A percentile compares a stretch with the other conserved stretches of the same genome.
Evolutionary conservation across 2,888 invertebrate species (phyloP).

Genomic region (Pheosia gnoma): DNA sequence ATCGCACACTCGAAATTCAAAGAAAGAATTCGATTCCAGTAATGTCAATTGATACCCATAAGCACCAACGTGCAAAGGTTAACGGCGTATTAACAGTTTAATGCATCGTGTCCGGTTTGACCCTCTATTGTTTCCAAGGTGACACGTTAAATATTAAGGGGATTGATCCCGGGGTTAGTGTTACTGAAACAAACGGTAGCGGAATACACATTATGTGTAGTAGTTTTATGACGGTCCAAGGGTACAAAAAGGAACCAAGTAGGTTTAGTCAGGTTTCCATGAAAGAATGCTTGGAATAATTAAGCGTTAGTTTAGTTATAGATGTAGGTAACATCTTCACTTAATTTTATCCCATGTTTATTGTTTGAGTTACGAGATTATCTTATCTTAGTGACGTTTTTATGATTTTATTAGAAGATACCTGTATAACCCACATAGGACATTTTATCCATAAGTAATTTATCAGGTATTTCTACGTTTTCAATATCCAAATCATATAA

Average conservation of each 20-base stretch:
- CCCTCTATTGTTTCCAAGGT: conserved; percentile 54
- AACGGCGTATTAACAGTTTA: conserved; percentile 58
- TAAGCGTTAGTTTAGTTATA: conserved; percentile 11
- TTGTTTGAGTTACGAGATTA: no score
- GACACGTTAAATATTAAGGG: conserved; percentile 44
- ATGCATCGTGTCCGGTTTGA: conserved; percentile 50
- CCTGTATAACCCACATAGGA: no score
- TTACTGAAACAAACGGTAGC: conserved; percentile 18
- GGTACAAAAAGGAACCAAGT: not conserved
- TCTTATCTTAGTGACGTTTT: no score
- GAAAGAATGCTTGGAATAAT: conserved; percentile 13
- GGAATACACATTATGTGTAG: conserved; percentile 27
- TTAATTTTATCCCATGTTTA: no score
- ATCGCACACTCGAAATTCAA: not conserved
- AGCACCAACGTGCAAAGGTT: conserved; percentile 53
- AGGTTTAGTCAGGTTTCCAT: conserved; percentile 4
- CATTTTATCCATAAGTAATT: no score
- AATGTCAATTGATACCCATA: conserved; percentile 44
- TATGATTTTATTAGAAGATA: no score
- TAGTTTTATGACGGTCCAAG: conserved; percentile 33
- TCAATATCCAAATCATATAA: no score
- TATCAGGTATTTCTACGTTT: no score
- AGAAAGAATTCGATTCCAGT: conserved; percentile 21
- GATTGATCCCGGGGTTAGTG: conserved; percentile 17
- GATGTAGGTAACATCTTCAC: no score